These are phyloP conservation scores for Xiphorhynchus erythropygius DNA, from an alignment of 2,797 vertebrate genomes.

Conservation along the genomic window DNA sequence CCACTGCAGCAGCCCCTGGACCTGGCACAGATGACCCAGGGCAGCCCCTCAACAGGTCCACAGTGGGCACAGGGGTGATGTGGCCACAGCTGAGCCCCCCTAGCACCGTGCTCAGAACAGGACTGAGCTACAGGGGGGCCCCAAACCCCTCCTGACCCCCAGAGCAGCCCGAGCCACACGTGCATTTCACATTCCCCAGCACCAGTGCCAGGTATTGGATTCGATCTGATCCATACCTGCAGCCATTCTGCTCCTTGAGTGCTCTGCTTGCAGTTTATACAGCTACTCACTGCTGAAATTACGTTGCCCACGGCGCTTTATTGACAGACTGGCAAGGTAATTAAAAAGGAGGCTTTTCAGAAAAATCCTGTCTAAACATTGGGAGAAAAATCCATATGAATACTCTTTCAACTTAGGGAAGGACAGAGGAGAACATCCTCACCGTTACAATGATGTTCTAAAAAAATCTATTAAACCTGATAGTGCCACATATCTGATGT, in stretches of 20 bases:
- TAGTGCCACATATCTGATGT: constrained; percentile 6
- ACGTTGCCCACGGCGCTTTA: constrained; percentile 2
- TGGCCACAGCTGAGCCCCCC: neutral
- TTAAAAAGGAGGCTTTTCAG: constrained; percentile 43
- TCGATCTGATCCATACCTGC: neutral
- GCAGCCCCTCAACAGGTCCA: neutral
- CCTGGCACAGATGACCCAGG: neutral
- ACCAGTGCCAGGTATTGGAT: accelerated
- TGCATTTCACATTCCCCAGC: neutral
- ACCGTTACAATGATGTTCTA: neutral
- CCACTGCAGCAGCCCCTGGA: neutral
- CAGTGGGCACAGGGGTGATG: accelerated
- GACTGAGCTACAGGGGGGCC: neutral
- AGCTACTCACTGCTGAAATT: neutral
- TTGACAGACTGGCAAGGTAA: constrained; percentile 43
- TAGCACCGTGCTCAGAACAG: accelerated
- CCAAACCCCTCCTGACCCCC: neutral
- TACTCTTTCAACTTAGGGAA: neutral
- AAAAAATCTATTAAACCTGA: constrained; percentile 14
- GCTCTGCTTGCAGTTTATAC: neutral
- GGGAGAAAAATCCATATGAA: constrained; percentile 48
- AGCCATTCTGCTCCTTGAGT: neutral
- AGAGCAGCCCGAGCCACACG: neutral
- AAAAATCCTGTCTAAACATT: constrained; percentile 29
- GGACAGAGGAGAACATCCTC: constrained; percentile 20